Base-by-base conservation (phyloP, 2,797 vertebrate genomes). In the Allobates femoralis region DNA sequence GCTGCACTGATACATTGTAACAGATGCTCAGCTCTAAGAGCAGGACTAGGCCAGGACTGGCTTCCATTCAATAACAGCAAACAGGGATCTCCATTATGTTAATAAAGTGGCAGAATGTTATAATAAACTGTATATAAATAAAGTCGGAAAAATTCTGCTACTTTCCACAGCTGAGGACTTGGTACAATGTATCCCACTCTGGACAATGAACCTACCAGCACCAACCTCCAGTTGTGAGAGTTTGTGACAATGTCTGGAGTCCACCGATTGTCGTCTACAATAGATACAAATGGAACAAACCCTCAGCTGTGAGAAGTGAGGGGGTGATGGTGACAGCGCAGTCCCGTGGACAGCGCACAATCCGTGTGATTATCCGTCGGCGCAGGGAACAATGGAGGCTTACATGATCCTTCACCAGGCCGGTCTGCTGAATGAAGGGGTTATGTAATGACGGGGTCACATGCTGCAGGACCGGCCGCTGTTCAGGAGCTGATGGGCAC, bases 311-410 rank as follows among this genome's bases (percentile, higher is more conserved):
- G 41, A 46, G 7, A 11, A 46, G 16, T 18, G 21, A 21, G 34
- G 8, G 15, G 26, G 51, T 23, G 26, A 32, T 28, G 32, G 16
- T 53, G 69, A 46, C 62, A 32, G 18, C 77, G n/a, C 73, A 34
- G 69, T 83, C 86, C 80, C 51, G 55, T 41, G 86, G 77, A 30
- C 67, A 34, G 26, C n/a, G 60, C 82, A 80, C 26, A 66, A 74
- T 79, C 81, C 60, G 41, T 80, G 76, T 46, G 67, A 84, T 83
- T 83, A 87, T 80, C 32, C 19, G 32, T 34, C 50, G 91, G 91
- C 91, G 90, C 91, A 92, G 93, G 87, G 93, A 89, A 90, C 86
- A 88, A 91, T 90, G 88, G 77, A 64, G 90, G 90, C 91, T 88
- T 90, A 89, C 82, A 71, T 73, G 55, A 76, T 21, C 74, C 37